Base-by-base conservation (phyloP, 2,797 vertebrate genomes). In the Tinamus major region DNA sequence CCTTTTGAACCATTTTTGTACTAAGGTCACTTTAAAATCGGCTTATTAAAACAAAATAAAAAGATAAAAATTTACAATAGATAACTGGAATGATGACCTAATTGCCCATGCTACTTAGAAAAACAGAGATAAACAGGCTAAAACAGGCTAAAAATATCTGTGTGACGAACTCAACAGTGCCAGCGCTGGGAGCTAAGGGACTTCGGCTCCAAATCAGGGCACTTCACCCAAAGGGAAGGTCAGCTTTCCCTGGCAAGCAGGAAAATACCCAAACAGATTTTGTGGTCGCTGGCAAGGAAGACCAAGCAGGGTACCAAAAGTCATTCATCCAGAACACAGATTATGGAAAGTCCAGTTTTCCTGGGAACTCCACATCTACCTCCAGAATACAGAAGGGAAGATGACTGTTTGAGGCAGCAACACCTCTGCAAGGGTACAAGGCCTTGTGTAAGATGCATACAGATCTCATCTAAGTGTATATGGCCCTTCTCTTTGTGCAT, bases 161-260 rank as follows among this genome's bases (percentile, higher is more conserved):
- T 8, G 8, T 6, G 4, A 91, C n/a, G 21, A 70, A 59, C 46
- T 29, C 29, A 87, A 63, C 13, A 65, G 4, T 71, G 65, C 79
- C 82, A 92, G 39, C 31, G 87, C 72, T 3, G 1, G 39, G n/a
- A 94, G 27, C 1, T 2, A 67, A 65, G 11, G 49, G 70, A 51
- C 19, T 82, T 61, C 35, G 61, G 67, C 37, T 93, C 58, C 65
- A 75, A 87, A 92, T 61, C 79, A 58, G 51, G 71, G 70, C 64
- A 41, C 10, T 82, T 94, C 75, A 79, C 74, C 87, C 74, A 6
- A 89, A 86, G 68, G 33, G 89, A 93, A 95, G 88, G 87, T 92
- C 95, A 94, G 4, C 12, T 79, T 21, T 80, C 33, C 53, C 27
- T 93, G 94, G 92, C 92, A 92, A 90, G 85, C 58, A 89, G 76